These are phyloP conservation scores for Ceratina japonica DNA, from an alignment of 1,140 invertebrate genomes.

Conservation along the genomic window DNA sequence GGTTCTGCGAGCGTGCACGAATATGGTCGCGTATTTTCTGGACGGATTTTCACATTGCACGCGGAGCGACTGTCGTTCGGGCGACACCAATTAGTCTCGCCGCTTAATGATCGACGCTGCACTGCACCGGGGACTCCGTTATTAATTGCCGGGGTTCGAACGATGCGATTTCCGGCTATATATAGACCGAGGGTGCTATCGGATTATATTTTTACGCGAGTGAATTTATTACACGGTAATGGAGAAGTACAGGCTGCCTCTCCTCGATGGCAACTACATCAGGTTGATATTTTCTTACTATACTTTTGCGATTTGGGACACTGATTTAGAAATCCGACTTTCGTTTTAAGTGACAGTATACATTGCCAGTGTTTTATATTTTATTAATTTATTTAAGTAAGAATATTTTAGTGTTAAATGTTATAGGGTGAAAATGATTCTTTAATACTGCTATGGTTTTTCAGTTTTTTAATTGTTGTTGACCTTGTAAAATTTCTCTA, in stretches of 20 bases:
- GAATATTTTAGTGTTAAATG: no score
- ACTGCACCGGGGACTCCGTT: slow-evolving; percentile 32
- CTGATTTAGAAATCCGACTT: no score
- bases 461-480: no score
- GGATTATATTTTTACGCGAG: slow-evolving; percentile 37
- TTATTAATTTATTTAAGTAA: no score
- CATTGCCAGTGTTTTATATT: no score
- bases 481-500: no score
- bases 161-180: slow-evolving; percentile 28
- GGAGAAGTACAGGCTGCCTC: neutral
- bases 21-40: slow-evolving; percentile 8
- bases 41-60: slow-evolving; percentile 31
- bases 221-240: neutral
- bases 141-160: slow-evolving; percentile 35
- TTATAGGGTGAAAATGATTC: no score
- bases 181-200: slow-evolving; percentile 16
- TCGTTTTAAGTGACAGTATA: no score
- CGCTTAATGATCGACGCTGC: slow-evolving; percentile 45
- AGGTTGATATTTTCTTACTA: no score
- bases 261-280: no score
- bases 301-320: no score
- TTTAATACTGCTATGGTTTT: no score
- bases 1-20: neutral
- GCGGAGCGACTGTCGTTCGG: slow-evolving; percentile 47
- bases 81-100: slow-evolving; percentile 53